Base-by-base conservation (phyloP, 1,140 invertebrate genomes). In the Ptiloglossa arizonensis region DNA sequence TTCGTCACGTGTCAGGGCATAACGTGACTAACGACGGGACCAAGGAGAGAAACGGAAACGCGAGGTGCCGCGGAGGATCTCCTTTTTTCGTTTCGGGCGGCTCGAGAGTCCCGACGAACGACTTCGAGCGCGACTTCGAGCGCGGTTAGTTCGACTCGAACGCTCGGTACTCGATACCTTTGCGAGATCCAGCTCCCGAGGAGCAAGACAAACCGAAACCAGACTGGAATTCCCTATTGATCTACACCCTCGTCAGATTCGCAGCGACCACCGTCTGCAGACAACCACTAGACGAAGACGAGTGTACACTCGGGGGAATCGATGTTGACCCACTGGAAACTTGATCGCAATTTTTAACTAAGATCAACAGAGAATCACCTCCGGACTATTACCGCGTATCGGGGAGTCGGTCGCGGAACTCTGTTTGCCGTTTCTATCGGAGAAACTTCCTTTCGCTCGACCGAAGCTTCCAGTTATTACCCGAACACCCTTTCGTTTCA, bases 11-110 rank as follows among this genome's bases (percentile, higher is more conserved):
- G 82, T 80, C 82, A 75, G 60, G 35, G 22, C 77, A 80, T 85
- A 77, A 63, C 62, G 79, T 84, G 82, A 87, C 85, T 86, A 86
- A 85, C 80, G 86, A 87, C 79, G 60, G 63, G 63, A 80, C 74
- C 80, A 68, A 63, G 57, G 59, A 75, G 71, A 78, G 52, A 35
- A 70, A 72, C 57, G 57, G 48, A 82, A 79, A 75, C 17, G 70
- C 67, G 85, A 67, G 59, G 69, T 70, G 59, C n/a, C n/a, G n/a
- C n/a, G 69, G 74, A 75, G 63, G 60, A 73, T 41, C 32, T 77
- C 60, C 44, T n/a, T 62, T 64, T 54, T 77, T 81, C 41, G 44
- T 48, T 60, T n/a, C n/a, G n/a, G 9, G 17, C 29, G 41, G 35
- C 35, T 35, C n/a, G n/a, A n/a, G n/a, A n/a, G n/a, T n/a, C n/a